Base-by-base conservation (phyloP, 2,797 vertebrate species). In the Chaenodraco wilsoni region DNA sequence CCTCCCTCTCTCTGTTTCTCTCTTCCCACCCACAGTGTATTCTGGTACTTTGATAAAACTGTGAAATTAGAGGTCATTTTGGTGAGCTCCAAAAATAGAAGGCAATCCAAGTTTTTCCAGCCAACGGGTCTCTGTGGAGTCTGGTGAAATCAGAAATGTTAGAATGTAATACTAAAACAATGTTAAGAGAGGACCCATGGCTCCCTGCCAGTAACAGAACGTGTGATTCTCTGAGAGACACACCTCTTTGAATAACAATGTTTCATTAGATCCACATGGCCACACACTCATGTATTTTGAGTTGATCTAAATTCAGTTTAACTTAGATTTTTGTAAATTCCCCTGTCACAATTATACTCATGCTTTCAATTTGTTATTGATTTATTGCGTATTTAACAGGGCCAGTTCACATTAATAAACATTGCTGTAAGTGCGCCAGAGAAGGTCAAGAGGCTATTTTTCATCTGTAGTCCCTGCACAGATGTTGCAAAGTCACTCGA, bases 1-100 rank as follows among this genome's bases (percentile, higher is more conserved):
- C n/a, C 57, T 45, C 13, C n/a, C 1, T 43, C 14, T 6, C 10
- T 21, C 57, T 51, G 23, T 2, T n/a, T 33, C 62, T 12, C 69
- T 72, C 62, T 63, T 21, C 44, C 67, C 14, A 2, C 67, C 64
- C 37, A 51, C 72, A 52, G 49, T 62, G 33, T 66, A 68, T 80
- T 81, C 78, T 65, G 57, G 33, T 69, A 8, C 81, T 81, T 77
- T 83, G 84, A 87, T 87, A 84, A 85, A 88, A 89, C 83, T 50
- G 76, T 74, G 82, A 87, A 92, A 91, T 92, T 92, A 91, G 82
- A 91, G 89, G 90, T 91, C 89, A 88, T 88, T 89, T 86, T 84
- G 72, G 62, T 12, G 67, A 52, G 79, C 55, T 82, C 85, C 79
- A 84, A 85, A 92, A 91, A 92, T 92, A 93, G 90, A 87, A 86